Percentiles rank a stretch among this genome's conserved stretches.
Conservation (phyloP, 2,888 invertebrate genomes). For the Andrena fulva region DNA sequence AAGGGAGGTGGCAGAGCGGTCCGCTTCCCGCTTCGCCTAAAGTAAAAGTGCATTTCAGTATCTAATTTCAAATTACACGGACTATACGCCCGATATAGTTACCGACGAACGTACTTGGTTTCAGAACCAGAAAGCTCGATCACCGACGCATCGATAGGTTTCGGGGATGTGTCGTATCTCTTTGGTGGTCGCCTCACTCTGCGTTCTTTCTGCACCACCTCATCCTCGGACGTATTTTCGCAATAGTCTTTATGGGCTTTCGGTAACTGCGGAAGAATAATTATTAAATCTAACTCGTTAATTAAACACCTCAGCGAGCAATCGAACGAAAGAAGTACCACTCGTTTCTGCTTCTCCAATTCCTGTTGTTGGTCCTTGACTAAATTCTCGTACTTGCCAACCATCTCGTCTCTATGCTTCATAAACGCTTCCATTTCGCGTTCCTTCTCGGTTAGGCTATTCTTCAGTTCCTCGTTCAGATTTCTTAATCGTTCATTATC, state of each 20-base stretch:
- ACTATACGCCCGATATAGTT: neutral
- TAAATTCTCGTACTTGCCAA: constrained; percentile 75
- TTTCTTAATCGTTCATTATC: constrained; percentile 71
- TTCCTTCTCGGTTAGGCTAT: constrained; percentile 67
- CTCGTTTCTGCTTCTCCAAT: constrained; percentile 70
- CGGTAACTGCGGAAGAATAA: constrained; percentile 16
- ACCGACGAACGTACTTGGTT: constrained; percentile 69
- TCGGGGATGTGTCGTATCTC: constrained; percentile 21
- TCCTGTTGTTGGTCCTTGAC: constrained; percentile 75
- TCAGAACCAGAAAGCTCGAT: constrained; percentile 79
- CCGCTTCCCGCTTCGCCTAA: constrained; percentile 63
- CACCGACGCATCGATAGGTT: constrained; percentile 62
- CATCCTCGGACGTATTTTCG: constrained; percentile 70
- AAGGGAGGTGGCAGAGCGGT: constrained; percentile 51
- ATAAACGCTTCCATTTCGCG: constrained; percentile 76
- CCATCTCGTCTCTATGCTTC: constrained; percentile 75
- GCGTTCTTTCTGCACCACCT: constrained; percentile 50
- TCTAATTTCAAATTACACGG: neutral
- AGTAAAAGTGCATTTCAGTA: constrained; percentile 11
- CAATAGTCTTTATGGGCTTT: constrained; percentile 26
- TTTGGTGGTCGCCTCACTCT: constrained; percentile 42
- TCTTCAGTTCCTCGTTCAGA: constrained; percentile 68
- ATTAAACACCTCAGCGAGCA: neutral
- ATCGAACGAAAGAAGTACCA: constrained; percentile 58
- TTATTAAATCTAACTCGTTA: neutral